These are phyloP conservation scores for Diglossa brunneiventris DNA, from an alignment of 2,113 vertebrate species.

Conservation along the genomic window DNA sequence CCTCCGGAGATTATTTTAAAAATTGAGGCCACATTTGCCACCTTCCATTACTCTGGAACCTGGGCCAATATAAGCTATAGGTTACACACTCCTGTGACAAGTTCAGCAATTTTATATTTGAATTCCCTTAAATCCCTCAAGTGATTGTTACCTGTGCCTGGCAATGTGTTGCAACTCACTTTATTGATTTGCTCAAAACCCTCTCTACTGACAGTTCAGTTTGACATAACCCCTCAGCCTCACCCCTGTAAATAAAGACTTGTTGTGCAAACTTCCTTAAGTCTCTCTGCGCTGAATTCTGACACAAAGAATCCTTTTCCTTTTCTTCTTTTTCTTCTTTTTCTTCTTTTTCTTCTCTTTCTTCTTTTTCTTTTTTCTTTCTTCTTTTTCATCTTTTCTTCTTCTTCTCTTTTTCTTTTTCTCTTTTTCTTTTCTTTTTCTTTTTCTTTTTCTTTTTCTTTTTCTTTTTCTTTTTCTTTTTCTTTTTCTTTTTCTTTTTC, in stretches of 20 bases:
- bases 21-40: conserved; percentile 68
- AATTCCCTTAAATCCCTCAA: conserved; percentile 41
- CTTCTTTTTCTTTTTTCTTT: no score
- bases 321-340: fast-evolving
- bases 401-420: fast-evolving
- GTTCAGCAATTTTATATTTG: conserved; percentile 48
- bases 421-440: fast-evolving
- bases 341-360: fast-evolving
- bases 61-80: conserved; percentile 49
- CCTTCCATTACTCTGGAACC: conserved; percentile 52
- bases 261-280: conserved; percentile 9
- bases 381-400: fast-evolving
- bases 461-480: fast-evolving
- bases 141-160: conserved; percentile 53
- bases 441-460: fast-evolving
- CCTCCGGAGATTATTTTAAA: conserved; percentile 63
- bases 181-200: conserved; percentile 24
- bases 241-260: conserved; percentile 9
- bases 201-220: not conserved
- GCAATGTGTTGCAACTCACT: conserved; percentile 3
- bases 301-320: not conserved
- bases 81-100: conserved; percentile 30
- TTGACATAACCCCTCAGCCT: not conserved
- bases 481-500: fast-evolving
- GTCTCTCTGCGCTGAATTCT: not conserved